Evolutionary conservation across 1,140 invertebrate genomes (phyloP), one percentile per base, ranked within the genome.

Genomic region (Conus ventricosus): DNA sequence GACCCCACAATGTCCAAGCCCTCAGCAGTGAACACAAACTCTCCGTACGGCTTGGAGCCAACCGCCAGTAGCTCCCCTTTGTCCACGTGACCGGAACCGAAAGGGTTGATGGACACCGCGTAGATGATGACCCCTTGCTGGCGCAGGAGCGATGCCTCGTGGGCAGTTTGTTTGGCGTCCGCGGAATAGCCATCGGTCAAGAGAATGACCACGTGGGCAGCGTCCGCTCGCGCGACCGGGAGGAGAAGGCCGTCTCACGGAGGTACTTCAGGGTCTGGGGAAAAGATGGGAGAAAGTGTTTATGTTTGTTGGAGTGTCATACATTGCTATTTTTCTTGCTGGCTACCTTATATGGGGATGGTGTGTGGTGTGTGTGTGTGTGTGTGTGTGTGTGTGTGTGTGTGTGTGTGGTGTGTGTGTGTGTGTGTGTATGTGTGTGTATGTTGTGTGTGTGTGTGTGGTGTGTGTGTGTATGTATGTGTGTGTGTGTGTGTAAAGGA

Each of bases 141-240:
- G n/a, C 90, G 89, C 13, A 89, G 71, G 2, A 90, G 23, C 20
- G 78, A 71, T 0, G 92, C 92, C 75, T 92, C 89, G 13, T 27
- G 11, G n/a, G 55, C 60, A 1, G 89, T 90, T 60, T 85, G 39
- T 55, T 81, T 51, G 53, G 89, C 78, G 76, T 89, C 84, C 51
- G 71, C 17, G 2, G 91, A 92, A 71, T 87, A 85, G 0, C 92
- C 92, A 55, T 90, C 89, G 2, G 91, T 93, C 51, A 93, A 71
- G 5, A 93, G 84, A n/a, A 93, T 90, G 20, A 89, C 82, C 8
- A 92, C 76, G 83, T 91, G 92, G 23, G 90, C 90, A 0, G 90
- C 91, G 23, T 88, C 57, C 63, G 78, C 25, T 55, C 91, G 85
- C 5, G 90, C 88, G 3, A 80, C 57, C 11, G 20, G 7, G 88